These are phyloP conservation scores for Folsomia candida DNA, from an alignment of 2,888 invertebrate genomes.

Conservation along the genomic window DNA sequence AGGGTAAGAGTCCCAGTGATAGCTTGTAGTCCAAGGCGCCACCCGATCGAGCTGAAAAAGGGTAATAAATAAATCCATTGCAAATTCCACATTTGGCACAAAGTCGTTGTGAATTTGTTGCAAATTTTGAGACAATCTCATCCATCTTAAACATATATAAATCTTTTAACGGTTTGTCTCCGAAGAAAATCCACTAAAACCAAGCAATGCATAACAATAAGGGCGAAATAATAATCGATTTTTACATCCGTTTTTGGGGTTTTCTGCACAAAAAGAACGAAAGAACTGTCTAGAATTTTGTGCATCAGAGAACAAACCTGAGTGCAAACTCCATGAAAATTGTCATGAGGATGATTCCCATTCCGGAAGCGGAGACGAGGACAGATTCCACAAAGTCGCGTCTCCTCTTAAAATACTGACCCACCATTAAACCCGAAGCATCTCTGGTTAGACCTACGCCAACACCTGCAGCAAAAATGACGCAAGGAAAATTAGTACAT, in stretches of 20 bases:
- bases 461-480: conserved; percentile 23
- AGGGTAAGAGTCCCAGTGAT: conserved; percentile 79
- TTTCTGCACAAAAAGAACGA: not conserved
- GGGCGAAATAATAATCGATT: not conserved
- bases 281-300: not conserved
- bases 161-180: too few species aligned
- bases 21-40: conserved; percentile 78
- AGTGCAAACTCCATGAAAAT: conserved; percentile 54
- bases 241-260: not conserved
- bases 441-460: conserved; percentile 57
- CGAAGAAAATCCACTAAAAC: not conserved
- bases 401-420: conserved; percentile 56
- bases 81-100: not conserved
- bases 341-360: conserved; percentile 55
- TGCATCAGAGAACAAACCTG: conserved; percentile 51
- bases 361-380: conserved; percentile 55
- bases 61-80: not conserved
- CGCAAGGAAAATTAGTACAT: not conserved
- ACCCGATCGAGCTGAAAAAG: conserved; percentile 66
- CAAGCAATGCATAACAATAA: not conserved
- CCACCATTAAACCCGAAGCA: conserved; percentile 57
- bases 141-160: too few species aligned
- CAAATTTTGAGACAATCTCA: not conserved
- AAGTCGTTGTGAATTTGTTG: not conserved
- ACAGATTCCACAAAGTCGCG: conserved; percentile 57